Evolutionary conservation across 2,113 vertebrate genomes (phyloP).

Genomic region (Oreotrochilus melanogaster): DNA sequence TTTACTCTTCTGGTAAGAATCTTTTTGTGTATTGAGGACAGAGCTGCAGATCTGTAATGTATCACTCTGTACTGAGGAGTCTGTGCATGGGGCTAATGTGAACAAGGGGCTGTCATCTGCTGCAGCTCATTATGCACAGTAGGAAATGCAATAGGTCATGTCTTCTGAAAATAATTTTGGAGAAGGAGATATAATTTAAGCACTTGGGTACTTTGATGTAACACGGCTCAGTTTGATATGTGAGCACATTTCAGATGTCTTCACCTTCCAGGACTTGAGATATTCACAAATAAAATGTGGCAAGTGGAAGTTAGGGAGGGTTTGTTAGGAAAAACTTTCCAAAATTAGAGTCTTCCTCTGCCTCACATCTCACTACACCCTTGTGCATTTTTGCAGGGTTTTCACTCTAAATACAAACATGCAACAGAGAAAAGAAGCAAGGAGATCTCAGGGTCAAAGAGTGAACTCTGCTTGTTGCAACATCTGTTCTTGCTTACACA

Average conservation of each 20-base stretch:
- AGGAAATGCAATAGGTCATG: background rate
- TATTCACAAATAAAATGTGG: slow-evolving; percentile 3
- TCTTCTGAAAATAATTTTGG: background rate
- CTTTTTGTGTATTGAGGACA: background rate
- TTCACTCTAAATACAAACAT: slow-evolving; percentile 62
- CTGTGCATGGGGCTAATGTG: background rate
- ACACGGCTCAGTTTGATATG: background rate
- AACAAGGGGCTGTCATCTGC: background rate
- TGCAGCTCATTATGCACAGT: background rate
- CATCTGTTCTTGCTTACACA: slow-evolving; percentile 78
- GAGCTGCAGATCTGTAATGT: background rate
- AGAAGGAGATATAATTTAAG: background rate
- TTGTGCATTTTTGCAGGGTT: slow-evolving; percentile 40
- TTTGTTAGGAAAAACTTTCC: slow-evolving; percentile 11
- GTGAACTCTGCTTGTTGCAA: slow-evolving; percentile 62
- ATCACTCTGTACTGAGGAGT: background rate
- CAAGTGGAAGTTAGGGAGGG: background rate
- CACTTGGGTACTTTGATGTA: background rate
- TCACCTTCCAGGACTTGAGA: background rate
- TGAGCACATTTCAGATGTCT: background rate
- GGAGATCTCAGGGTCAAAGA: slow-evolving; percentile 13
- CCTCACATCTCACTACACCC: background rate
- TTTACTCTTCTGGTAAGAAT: background rate
- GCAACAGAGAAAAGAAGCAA: slow-evolving; percentile 42
- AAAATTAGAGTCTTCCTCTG: slow-evolving; percentile 30